A percentile compares a stretch with the other conserved stretches of the same genome.
phyloP scores from a whole-genome alignment of 2,113 vertebrate species.

The Phrynosoma platyrhinos region DNA sequence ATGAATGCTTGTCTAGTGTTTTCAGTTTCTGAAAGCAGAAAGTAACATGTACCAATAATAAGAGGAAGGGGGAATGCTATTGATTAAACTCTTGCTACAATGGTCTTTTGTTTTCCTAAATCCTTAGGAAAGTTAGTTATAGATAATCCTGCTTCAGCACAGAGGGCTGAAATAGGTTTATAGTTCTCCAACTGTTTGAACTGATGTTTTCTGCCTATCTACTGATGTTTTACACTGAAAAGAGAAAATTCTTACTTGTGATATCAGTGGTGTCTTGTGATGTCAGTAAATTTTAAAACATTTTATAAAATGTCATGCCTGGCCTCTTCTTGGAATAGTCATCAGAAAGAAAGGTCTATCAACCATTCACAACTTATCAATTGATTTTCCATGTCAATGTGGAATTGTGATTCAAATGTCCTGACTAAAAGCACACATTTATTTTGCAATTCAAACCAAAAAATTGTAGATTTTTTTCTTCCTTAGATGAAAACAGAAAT shows the following conservation, averaged over 20 bases:
- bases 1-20: background rate
- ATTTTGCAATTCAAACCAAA: background rate
- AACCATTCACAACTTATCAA: background rate
- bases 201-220: background rate
- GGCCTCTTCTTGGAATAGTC: background rate
- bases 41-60: background rate
- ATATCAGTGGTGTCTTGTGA: background rate
- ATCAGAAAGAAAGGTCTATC: background rate
- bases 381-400: background rate
- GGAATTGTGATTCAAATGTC: background rate
- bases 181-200: background rate
- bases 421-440: background rate
- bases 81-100: background rate
- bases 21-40: conserved; percentile 1
- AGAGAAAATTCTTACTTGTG: background rate
- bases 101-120: background rate
- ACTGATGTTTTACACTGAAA: background rate
- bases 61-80: background rate
- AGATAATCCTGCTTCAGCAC: background rate
- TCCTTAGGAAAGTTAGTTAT: background rate
- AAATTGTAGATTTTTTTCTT: no score
- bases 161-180: background rate
- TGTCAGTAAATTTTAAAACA: background rate
- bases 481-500: no score
- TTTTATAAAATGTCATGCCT: background rate